A percentile compares a stretch with the other conserved stretches of the same genome.
Conservation (phyloP, 2,888 invertebrate genomes). For the Cynaeus angustus region DNA sequence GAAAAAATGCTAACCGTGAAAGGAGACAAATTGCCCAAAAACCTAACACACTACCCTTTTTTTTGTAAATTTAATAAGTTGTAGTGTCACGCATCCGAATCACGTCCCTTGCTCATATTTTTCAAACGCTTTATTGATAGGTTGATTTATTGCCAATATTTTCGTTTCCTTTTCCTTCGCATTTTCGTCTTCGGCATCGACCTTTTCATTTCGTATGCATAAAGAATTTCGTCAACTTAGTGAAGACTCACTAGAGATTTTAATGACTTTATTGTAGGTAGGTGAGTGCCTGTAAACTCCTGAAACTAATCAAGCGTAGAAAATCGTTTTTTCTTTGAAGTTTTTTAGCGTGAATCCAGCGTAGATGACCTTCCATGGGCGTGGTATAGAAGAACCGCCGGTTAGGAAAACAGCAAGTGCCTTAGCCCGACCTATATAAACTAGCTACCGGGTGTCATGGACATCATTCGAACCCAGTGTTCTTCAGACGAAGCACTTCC, state of each 20-base stretch:
- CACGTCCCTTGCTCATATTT: slow-evolving; percentile 39
- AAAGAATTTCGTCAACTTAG: slow-evolving; percentile 18
- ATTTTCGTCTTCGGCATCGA: slow-evolving; percentile 22
- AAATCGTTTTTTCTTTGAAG: slow-evolving; percentile 34
- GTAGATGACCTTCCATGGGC: slow-evolving; percentile 49
- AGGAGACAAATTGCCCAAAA: slow-evolving; percentile 11
- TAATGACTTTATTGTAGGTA: slow-evolving; percentile 13
- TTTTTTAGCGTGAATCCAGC: slow-evolving; percentile 41
- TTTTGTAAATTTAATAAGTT: slow-evolving; percentile 27
- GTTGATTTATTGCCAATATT: slow-evolving; percentile 35
- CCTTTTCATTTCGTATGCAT: slow-evolving; percentile 14
- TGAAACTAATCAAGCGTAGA: slow-evolving; percentile 26
- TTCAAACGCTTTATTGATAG: slow-evolving; percentile 35
- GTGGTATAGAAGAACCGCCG: slow-evolving; percentile 48
- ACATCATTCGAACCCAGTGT: slow-evolving; percentile 51
- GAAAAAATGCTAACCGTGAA: background rate
- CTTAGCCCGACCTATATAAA: slow-evolving; percentile 59
- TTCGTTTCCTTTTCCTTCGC: slow-evolving; percentile 34
- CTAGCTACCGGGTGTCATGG: slow-evolving; percentile 54
- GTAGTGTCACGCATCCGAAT: slow-evolving; percentile 20
- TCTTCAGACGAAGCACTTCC: slow-evolving; percentile 51
- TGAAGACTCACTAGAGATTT: slow-evolving; percentile 6
- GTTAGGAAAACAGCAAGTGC: slow-evolving; percentile 45
- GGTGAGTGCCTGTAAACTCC: slow-evolving; percentile 6
- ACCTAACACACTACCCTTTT: background rate